Base-by-base conservation (phyloP, 2,888 invertebrate species). In the Agonum fuliginosum region DNA sequence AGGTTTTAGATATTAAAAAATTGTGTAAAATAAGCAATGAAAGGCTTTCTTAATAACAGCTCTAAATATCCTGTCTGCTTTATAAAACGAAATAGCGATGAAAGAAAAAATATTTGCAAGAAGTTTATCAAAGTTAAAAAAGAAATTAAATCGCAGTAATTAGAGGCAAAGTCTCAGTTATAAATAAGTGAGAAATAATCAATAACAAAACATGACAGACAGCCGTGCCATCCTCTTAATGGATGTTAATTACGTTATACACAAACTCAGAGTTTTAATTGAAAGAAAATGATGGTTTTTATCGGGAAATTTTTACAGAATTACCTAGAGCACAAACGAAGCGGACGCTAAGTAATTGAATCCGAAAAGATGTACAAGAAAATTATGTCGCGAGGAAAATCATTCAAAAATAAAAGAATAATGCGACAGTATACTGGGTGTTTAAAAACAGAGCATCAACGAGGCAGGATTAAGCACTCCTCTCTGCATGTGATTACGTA, bases 241-340 rank as follows among this genome's bases (percentile, higher is more conserved):
- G 58, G 58, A 62, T 62, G 58, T 62, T 62, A 30, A 62, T 62
- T 62, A 62, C 17, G 27, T 62, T 62, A 30, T 14, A 58, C 30
- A 30, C 14, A n/a, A 30, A 30, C 58, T 62, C 30, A 3, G 27
- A 62, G 58, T 62, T 62, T 30, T 62, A 62, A 62, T 62, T 62
- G 58, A 62, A 62, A 62, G 14, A 30, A 62, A 62, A 27, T 62
- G 12, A 30, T 14, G 27, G 30, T 30, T 62, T 58, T 30, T 17
- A 62, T 30, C 58, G 58, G 17, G 30, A 30, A 17, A 30, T 62
- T 62, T 46, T 62, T 62, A 34, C 19, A 30, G 30, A 17, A 30
- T 62, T 62, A 62, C 30, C 58, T 62, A 17, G 30, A 17, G 30
- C 58, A 62, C 30, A 30, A 62, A 62, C 24, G 17, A 62, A 17